Base-by-base conservation (phyloP, 1,140 invertebrate genomes). In the Brachionus manjavacas region DNA sequence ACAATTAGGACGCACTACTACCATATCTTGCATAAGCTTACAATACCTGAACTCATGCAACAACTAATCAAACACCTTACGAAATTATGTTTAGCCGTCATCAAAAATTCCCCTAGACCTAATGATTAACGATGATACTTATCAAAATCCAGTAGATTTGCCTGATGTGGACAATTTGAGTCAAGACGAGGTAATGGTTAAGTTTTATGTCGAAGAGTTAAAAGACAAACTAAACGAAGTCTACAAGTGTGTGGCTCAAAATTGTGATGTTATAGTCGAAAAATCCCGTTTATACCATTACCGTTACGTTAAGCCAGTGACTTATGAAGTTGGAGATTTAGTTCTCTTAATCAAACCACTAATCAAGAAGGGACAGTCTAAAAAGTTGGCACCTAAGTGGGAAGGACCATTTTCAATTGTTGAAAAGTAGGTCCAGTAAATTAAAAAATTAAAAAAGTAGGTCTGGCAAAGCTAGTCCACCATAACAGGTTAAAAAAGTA, bases 1-100 rank as follows among this genome's bases (percentile, higher is more conserved):
- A 64, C 8, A 86, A 88, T 60, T 87, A 86, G 86, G 86, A 86
- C 66, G 80, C 83, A 20, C 31, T 8, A 11, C 31, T 74, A 46
- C 70, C 70, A 74, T 46, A 41, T 31, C 16, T 74, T 25, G 70
- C 70, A 16, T 46, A 28, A 6, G 70, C 70, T 23, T 46, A 20
- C 28, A 74, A 74, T 31, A 74, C 70, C 16, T 41, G 14, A 39
- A 46, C 41, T 20, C 70, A 74, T n/a, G 4, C 70, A 74, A 74
- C 70, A 41, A 74, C 70, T 39, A 74, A 46, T 39, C 16, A 31
- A 23, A 41, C 31, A 20, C 70, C n/a, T 25, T 74, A 74, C 70
- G 31, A 46, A 46, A 31, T 74, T 20, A 25, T 74, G 28, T 74
- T 41, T 31, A 31, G 70, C n/a, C 70, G 70, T 20, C n/a, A 39